Percentiles rank a stretch among this genome's conserved stretches.
These are phyloP conservation scores for Popillia japonica DNA, from an alignment of 1,140 invertebrate genomes.

Conservation along the genomic window DNA sequence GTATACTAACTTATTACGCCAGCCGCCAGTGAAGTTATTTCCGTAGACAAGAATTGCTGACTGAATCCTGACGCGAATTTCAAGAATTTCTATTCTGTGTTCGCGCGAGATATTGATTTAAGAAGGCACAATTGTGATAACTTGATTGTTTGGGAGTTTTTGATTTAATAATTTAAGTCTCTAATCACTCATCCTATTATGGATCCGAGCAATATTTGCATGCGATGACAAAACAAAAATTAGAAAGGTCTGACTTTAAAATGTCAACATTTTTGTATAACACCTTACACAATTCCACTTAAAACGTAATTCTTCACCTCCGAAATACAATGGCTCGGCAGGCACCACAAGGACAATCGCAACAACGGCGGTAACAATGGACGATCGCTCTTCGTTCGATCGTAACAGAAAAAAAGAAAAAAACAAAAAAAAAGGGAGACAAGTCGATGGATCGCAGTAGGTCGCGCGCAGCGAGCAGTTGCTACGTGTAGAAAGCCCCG, in stretches of 20 bases:
- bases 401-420: background rate
- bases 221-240: too few species aligned
- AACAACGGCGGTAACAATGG: background rate
- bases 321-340: background rate
- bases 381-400: background rate
- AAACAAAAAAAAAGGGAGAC: background rate
- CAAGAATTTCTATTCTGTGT: background rate
- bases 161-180: too few species aligned
- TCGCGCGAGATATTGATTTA: background rate
- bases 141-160: too few species aligned
- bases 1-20: conserved; percentile 5
- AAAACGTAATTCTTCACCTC: background rate
- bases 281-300: background rate
- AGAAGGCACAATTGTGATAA: too few species aligned
- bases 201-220: too few species aligned
- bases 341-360: background rate
- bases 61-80: background rate
- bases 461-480: background rate
- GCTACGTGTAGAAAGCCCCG: background rate
- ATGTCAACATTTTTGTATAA: background rate
- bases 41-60: background rate
- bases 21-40: background rate
- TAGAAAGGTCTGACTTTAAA: too few species aligned
- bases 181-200: too few species aligned
- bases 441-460: background rate